Evolutionary conservation across 2,888 invertebrate genomes (phyloP), one percentile per base, ranked within the genome.

Genomic region (Leucophora obtusa): DNA sequence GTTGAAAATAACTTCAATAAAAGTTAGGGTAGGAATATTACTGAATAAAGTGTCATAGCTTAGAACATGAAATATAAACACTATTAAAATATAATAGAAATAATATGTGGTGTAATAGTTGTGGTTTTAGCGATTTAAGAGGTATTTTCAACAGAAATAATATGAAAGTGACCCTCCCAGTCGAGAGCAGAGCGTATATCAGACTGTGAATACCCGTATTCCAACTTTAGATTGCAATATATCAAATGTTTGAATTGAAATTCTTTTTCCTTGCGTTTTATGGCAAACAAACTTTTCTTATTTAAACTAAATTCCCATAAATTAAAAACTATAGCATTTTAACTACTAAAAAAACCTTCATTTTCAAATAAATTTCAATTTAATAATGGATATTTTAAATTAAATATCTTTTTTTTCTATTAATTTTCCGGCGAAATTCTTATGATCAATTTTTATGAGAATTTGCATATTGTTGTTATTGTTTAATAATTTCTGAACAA

Each of bases 321-420:
- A 38, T 38, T 38, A 11, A 14, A 62, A 62, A 47, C 24, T 63
- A 33, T 10, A 63, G 14, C 33, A 54, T 14, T 21, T 63, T 38
- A 43, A 66, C 21, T 14, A 53, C 15, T 47, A 54, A 24, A 14
- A 47, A 47, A 33, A 8, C 56, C 43, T 53, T 66, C 38, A 53
- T 43, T 66, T 59, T 66, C 1, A n/a, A 51, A 53, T 53, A 43
- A 74, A 59, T 66, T 68, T 54, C 21, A 58, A 38, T 75, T 53
- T 38, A 60, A 60, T 50, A n/a, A 59, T 28, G n/a, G 17, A 38
- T 17, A 21, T 33, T 56, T 60, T 63, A 54, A 33, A 9, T 35
- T 47, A 4, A 47, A 47, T 35, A 35, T 51, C 53, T 1, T 1
- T 6, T 28, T 21, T 54, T 17, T 54, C 33, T 51, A 28, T 51